phyloP scores from a whole-genome alignment of 2,113 vertebrate species.

The Delphinus delphis region DNA sequence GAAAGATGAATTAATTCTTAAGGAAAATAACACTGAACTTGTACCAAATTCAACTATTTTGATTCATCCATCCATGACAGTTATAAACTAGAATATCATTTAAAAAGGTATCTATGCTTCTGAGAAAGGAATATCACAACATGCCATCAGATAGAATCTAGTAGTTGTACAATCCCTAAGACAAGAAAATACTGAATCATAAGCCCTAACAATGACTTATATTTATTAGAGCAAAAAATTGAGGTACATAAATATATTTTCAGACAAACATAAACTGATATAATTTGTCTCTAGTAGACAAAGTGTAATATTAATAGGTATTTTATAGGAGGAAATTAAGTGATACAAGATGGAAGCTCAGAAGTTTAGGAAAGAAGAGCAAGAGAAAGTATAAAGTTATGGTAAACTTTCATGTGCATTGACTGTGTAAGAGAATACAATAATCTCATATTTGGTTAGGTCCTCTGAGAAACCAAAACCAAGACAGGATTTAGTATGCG shows the following conservation, averaged over 20 bases:
- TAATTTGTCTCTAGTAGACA: background rate
- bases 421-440: background rate
- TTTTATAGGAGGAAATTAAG: background rate
- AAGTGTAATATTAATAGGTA: background rate
- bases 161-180: background rate
- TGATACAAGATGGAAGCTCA: background rate
- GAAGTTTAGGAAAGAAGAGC: background rate
- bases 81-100: background rate
- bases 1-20: background rate
- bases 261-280: background rate
- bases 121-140: background rate
- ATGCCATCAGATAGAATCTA: background rate
- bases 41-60: background rate
- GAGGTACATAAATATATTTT: background rate
- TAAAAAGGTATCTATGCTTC: background rate
- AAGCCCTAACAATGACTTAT: background rate
- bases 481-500: background rate
- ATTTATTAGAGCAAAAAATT: background rate
- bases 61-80: background rate
- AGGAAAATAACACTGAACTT: background rate
- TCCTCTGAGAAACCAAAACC: background rate
- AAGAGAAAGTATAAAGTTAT: background rate
- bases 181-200: background rate
- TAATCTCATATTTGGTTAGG: background rate
- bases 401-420: too few species aligned